These are phyloP conservation scores for Castor canadensis DNA, from an alignment of 2,113 vertebrate genomes.

Conservation along the genomic window DNA sequence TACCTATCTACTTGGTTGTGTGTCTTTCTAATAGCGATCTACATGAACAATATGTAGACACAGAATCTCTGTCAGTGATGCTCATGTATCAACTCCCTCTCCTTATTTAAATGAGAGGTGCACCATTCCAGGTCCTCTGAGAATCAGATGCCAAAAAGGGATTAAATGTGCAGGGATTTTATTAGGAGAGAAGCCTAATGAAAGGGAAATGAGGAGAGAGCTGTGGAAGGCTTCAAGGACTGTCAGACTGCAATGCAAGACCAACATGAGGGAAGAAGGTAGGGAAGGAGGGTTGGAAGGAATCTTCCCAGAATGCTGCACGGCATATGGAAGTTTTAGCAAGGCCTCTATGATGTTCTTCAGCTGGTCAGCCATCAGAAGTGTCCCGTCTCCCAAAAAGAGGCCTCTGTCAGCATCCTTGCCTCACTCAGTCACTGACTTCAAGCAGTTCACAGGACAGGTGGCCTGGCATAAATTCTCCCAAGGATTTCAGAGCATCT, in stretches of 20 bases:
- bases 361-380: background rate
- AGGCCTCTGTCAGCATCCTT: background rate
- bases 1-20: background rate
- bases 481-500: background rate
- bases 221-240: too few species aligned
- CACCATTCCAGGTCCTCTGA: background rate
- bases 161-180: background rate
- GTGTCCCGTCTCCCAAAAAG: background rate
- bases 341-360: background rate
- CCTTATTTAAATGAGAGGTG: background rate
- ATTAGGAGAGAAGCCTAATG: background rate
- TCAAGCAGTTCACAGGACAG: background rate
- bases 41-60: background rate
- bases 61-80: background rate
- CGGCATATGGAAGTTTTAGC: background rate
- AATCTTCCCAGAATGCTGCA: background rate
- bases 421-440: background rate
- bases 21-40: background rate
- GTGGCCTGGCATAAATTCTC: background rate
- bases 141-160: background rate
- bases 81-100: background rate
- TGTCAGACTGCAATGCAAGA: too few species aligned
- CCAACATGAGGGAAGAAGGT: background rate
- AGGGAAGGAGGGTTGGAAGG: fast-evolving
- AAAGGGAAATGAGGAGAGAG: background rate